Base-by-base conservation (phyloP, 2,113 vertebrate genomes). In the Otis tarda region DNA sequence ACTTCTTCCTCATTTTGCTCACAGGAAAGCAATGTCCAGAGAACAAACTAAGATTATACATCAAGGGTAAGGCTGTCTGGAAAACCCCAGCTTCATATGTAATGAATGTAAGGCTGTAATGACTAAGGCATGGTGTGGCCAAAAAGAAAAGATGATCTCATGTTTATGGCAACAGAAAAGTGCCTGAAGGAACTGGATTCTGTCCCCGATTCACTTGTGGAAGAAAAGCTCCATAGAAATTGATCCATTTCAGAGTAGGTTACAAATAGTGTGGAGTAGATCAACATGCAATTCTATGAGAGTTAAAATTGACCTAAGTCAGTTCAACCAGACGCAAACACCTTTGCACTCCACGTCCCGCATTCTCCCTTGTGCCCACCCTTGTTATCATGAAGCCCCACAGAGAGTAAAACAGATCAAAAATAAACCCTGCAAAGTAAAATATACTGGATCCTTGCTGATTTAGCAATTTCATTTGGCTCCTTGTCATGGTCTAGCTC, bases 321-420 rank as follows among this genome's bases (percentile, higher is more conserved):
- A n/a, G 12, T n/a, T 83, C 56, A 65, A 37, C 8, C 25, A 52
- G 56, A 37, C 18, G 55, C 18, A 68, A 84, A 61, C 21, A 71
- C 6, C 10, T 55, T 28, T 19, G 35, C 33, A 14, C 17, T 82
- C 52, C n/a, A 61, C 0, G 0, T 63, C 7, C 28, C 4, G 1
- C 28, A 11, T 56, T 70, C 55, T 57, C n/a, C 41, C 56, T 49
- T 70, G 41, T 33, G 31, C 16, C 23, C 35, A 47, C 31, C 15
- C 50, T 56, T 13, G 9, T 52, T 81, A 56, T 21, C 23, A 9
- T 14, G 12, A 65, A 81, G 60, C 22, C 12, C 39, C 45, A 50
- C 19, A 55, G 37, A 88, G 3, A 56, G 25, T 2, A 33, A 7
- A 70, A 10, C 5, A 4, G 52, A 70, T 35, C 8, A 57, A 78